These are phyloP conservation scores for Subacronicta megacephala DNA, from an alignment of 2,888 invertebrate species.

Conservation along the genomic window DNA sequence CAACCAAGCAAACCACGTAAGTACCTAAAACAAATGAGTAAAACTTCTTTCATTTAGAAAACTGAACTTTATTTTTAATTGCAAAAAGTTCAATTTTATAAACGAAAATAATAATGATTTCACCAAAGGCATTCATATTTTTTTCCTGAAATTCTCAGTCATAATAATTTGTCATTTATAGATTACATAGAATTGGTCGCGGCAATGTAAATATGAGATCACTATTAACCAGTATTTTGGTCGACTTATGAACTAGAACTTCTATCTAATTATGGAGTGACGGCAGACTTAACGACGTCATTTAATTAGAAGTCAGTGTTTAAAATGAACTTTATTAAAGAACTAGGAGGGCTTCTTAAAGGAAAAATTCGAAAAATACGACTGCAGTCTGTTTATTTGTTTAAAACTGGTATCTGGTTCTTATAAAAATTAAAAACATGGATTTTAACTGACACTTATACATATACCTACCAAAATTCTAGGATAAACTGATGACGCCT, in stretches of 20 bases:
- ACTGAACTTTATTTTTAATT: neutral
- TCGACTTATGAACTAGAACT: slow-evolving; percentile 7
- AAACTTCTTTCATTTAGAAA: neutral
- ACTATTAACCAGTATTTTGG: slow-evolving; percentile 23
- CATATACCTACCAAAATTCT: too few relatives aligned
- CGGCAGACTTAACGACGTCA: slow-evolving; percentile 6
- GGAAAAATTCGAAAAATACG: too few relatives aligned
- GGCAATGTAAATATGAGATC: slow-evolving; percentile 19
- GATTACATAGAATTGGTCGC: slow-evolving; percentile 10
- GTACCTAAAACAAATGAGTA: too few relatives aligned
- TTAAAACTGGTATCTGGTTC: too few relatives aligned
- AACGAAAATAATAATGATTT: slow-evolving; percentile 6
- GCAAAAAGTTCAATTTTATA: neutral
- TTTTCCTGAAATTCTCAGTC: slow-evolving; percentile 21
- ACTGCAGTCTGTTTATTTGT: too few relatives aligned
- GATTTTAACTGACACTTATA: too few relatives aligned
- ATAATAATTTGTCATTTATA: slow-evolving; percentile 29
- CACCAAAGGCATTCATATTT: slow-evolving; percentile 13
- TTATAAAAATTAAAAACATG: too few relatives aligned
- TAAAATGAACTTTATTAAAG: too few relatives aligned
- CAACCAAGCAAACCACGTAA: too few relatives aligned
- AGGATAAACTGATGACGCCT: too few relatives aligned
- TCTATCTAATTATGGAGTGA: slow-evolving; percentile 26
- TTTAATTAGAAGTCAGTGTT: slow-evolving; percentile 10
- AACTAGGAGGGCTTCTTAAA: too few relatives aligned